phyloP scores from a whole-genome alignment of 2,113 vertebrate species.

The Microcebus griseorufus region DNA sequence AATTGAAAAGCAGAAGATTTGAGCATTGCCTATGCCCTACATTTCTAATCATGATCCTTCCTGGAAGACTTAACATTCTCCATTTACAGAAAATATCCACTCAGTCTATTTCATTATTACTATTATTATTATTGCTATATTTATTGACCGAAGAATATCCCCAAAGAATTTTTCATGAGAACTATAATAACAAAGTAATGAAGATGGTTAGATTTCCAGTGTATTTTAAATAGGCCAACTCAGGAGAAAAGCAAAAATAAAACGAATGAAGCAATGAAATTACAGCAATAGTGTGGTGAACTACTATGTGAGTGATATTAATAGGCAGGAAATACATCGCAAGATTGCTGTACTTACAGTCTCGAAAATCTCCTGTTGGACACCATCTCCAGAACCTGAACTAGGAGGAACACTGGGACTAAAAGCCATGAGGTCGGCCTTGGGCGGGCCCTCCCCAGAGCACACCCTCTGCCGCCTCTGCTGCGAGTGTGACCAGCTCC shows the following conservation, averaged over 20 bases:
- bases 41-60: neutral
- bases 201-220: neutral
- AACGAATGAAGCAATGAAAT: neutral
- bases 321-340: neutral
- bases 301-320: neutral
- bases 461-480: conserved; percentile 67
- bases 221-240: neutral
- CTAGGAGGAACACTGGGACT: conserved; percentile 63
- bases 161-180: neutral
- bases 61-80: neutral
- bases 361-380: neutral
- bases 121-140: neutral
- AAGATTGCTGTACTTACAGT: conserved; percentile 60
- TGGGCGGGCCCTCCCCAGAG: conserved; percentile 40
- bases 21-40: neutral
- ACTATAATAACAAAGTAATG: neutral
- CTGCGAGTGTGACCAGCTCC: conserved; percentile 79
- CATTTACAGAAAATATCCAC: neutral
- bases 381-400: conserved; percentile 33
- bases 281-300: neutral
- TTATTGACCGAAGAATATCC: neutral
- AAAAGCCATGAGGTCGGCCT: conserved; percentile 79
- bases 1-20: neutral
- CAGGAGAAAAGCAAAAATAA: neutral
- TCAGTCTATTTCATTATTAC: neutral